phyloP scores from a whole-genome alignment of 2,113 vertebrate species.

The Speoplatyrhinus poulsoni region DNA sequence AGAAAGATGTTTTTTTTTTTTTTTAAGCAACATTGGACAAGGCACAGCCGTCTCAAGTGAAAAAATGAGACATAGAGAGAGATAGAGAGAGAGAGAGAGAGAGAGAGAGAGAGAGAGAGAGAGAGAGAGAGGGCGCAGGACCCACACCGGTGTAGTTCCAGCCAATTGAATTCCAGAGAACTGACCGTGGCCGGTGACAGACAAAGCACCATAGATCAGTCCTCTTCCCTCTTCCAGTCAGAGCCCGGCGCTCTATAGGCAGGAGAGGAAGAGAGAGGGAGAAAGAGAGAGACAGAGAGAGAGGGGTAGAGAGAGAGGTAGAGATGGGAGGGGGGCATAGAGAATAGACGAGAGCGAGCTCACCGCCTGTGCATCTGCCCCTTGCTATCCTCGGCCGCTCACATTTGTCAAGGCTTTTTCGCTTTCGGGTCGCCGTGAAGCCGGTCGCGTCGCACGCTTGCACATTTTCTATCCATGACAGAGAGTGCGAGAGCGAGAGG shows the following conservation, averaged over 20 bases:
- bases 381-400: constrained; percentile 56
- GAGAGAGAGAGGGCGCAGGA: constrained; percentile 76
- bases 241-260: constrained; percentile 63
- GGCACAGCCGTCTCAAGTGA: constrained; percentile 68
- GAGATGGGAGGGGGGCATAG: not conserved
- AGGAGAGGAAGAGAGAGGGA: constrained; percentile 47
- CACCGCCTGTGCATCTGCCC: constrained; percentile 58
- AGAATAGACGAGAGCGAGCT: constrained; percentile 21
- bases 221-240: constrained; percentile 57
- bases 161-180: constrained; percentile 85
- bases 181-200: constrained; percentile 81
- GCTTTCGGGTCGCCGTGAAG: constrained; percentile 59
- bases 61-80: constrained; percentile 12
- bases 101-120: constrained; percentile 37
- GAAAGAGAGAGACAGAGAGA: constrained; percentile 39
- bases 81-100: constrained; percentile 21
- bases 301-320: constrained; percentile 49
- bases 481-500: too few relatives aligned
- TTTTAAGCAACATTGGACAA: constrained; percentile 61
- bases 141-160: constrained; percentile 80
- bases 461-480: constrained; percentile 52
- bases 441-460: constrained; percentile 52
- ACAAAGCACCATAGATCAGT: constrained; percentile 80
- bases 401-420: constrained; percentile 65
- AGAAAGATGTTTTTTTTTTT: constrained; percentile 1